Base-by-base conservation (phyloP, 2,888 invertebrate species). In the Acanthosepion pharaonis region DNA sequence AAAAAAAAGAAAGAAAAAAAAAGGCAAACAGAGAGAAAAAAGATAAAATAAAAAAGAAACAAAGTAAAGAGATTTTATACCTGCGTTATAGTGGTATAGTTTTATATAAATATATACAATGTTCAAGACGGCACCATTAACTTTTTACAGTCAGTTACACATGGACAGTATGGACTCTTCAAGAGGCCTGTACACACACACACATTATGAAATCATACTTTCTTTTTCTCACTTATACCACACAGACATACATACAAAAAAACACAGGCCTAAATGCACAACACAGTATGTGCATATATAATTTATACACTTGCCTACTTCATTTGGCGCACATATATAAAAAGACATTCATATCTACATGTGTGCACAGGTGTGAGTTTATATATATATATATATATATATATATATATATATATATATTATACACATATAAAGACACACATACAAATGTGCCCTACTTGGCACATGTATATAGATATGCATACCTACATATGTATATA, bases 101-200 rank as follows among this genome's bases (percentile, higher is more conserved):
- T 78, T 78, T 78, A 78, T 78, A 78, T 78, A 78, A 78, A 78
- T 78, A 78, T 78, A 78, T 78, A 78, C 78, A 78, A 78, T 78
- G 78, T 78, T 78, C n/a, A 78, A 78, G 78, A 78, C 78, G 78
- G 78, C 78, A 78, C 78, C 78, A 78, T 78, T 78, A 78, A 78
- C 78, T 78, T n/a, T 78, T 78, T n/a, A 78, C 78, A 78, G n/a
- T n/a, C n/a, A 78, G 78, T n/a, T 78, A 78, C 33, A 78, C 78
- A 78, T 78, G 78, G 78, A 78, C 78, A 78, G 78, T 78, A n/a
- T 78, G 78, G 78, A 78, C 78, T 78, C 78, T 9, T 78, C 78
- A 78, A n/a, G 78, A n/a, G 78, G 78, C 78, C 78, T 78, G 78
- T 78, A 78, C 78, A 11, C 78, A 78, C 78, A 11, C 78, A n/a